These are phyloP conservation scores for Drosophila sechellia DNA, from an alignment of 1,140 invertebrate genomes.

Conservation along the genomic window DNA sequence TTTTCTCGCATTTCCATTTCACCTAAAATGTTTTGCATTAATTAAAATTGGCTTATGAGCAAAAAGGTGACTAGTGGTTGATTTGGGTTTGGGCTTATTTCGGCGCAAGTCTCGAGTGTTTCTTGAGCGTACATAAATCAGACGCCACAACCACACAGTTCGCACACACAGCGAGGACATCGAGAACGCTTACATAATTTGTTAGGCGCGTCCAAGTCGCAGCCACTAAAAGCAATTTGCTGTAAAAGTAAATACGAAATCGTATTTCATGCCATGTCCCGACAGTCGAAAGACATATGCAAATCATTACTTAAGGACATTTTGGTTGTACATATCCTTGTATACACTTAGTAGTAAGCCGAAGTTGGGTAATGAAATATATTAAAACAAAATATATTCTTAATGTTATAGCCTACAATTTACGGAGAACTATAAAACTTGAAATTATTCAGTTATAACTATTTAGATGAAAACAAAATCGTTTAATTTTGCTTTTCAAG, in stretches of 20 bases:
- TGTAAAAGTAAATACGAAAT: constrained; percentile 73
- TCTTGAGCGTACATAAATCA: constrained; percentile 60
- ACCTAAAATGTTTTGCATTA: constrained; percentile 45
- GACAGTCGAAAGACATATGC: constrained; percentile 59
- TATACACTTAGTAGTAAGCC: constrained; percentile 1
- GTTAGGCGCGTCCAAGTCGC: constrained; percentile 43
- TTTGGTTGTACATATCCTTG: neutral
- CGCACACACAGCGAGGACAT: constrained; percentile 12
- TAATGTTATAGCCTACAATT: neutral
- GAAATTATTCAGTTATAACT: too few relatives aligned
- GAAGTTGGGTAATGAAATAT: neutral
- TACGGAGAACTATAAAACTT: too few relatives aligned
- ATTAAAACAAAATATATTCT: too few relatives aligned
- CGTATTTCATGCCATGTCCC: constrained; percentile 64
- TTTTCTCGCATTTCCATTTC: constrained; percentile 17
- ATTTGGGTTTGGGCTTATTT: constrained; percentile 6
- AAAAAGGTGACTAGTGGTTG: constrained; percentile 19
- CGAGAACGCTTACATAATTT: constrained; percentile 63
- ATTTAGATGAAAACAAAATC: too few relatives aligned
- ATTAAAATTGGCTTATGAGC: constrained; percentile 57
- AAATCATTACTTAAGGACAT: constrained; percentile 47
- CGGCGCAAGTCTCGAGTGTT: constrained; percentile 22
- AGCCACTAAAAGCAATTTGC: constrained; percentile 67
- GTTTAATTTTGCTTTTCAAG: neutral
- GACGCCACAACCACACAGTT: constrained; percentile 7